Conservation (phyloP, 2,113 vertebrate genomes). For the Aspidoscelis tigris region DNA sequence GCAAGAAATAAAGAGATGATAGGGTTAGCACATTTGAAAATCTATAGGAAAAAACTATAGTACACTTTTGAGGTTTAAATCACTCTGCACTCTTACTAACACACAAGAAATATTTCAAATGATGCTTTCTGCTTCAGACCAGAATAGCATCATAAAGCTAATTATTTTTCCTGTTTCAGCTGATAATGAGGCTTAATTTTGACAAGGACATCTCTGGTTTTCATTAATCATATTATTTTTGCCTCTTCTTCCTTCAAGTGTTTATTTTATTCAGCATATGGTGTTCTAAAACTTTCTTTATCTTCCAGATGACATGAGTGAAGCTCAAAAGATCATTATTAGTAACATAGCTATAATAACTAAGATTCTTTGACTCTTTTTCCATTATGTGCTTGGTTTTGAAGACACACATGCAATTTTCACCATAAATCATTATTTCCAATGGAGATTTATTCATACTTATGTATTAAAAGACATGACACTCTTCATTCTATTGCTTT, state of each 20-base stretch:
- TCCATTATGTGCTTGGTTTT: conserved; percentile 2
- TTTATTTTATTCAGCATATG: conserved; percentile 44
- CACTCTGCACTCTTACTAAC: neutral
- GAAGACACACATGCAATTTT: conserved; percentile 11
- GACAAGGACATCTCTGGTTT: conserved; percentile 51
- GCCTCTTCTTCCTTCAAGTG: conserved; percentile 26
- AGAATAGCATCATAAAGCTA: conserved; percentile 47
- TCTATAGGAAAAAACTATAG: neutral
- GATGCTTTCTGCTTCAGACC: conserved; percentile 44
- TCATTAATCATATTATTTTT: conserved; percentile 52
- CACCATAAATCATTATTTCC: neutral
- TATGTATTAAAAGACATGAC: neutral
- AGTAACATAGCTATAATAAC: conserved; percentile 36
- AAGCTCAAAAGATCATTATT: conserved; percentile 42
- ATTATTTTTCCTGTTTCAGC: conserved; percentile 51
- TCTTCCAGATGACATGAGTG: conserved; percentile 38
- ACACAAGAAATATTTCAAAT: conserved; percentile 30
- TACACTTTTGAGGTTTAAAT: conserved; percentile 35
- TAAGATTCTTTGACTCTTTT: conserved; percentile 45
- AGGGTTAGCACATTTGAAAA: neutral
- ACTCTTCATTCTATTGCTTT: neutral
- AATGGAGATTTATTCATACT: conserved; percentile 17
- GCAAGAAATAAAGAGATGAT: neutral
- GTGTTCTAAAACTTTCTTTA: conserved; percentile 50
- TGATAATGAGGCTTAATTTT: conserved; percentile 59